Evolutionary conservation across 2,888 invertebrate species (phyloP), one percentile per base, ranked within the genome.

Genomic region (Bombyx huttoni): DNA sequence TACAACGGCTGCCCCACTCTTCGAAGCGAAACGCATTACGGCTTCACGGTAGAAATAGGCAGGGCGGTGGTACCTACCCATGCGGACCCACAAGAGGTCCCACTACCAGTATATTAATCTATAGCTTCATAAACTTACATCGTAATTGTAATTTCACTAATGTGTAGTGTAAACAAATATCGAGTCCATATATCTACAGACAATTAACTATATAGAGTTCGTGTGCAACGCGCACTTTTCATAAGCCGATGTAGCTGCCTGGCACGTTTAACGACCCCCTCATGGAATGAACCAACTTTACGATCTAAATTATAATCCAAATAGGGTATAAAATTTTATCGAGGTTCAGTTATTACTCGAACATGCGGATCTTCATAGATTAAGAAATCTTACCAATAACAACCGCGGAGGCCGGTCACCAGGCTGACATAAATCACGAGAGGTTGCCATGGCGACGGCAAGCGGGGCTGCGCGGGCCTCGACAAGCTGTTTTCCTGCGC

Each of bases 401-500:
- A 57, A 55, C 56, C 51, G 49, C 40, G 51, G 55, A 50, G 53
- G 47, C 60, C 56, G 74, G 73, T 75, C 73, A 80, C 78, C 64
- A 75, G 73, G 75, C 68, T 59, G 63, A 64, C 73, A 84, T 79
- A 78, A 82, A 80, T 78, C 78, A 78, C 67, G 67, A 62, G 64
- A 68, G 64, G 82, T 82, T 72, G 70, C 73, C 75, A 77, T 75
- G 75, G 77, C 76, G 76, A 78, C 77, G 67, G 64, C 57, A 24
- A 24, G 24, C 24, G 24, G 24, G 24, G 24, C 24, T 24, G 24
- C 24, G 24, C 24, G 24, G 68, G 67, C 62, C 64, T 65, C 57
- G 64, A 56, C 63, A 58, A 68, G 63, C 66, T 64, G 62, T 64
- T 68, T 80, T 77, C 75, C 76, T 76, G 78, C 76, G 74, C 69